Conservation (phyloP, 64 coral and sea anemone genomes). For the Pachyseris speciosa region DNA sequence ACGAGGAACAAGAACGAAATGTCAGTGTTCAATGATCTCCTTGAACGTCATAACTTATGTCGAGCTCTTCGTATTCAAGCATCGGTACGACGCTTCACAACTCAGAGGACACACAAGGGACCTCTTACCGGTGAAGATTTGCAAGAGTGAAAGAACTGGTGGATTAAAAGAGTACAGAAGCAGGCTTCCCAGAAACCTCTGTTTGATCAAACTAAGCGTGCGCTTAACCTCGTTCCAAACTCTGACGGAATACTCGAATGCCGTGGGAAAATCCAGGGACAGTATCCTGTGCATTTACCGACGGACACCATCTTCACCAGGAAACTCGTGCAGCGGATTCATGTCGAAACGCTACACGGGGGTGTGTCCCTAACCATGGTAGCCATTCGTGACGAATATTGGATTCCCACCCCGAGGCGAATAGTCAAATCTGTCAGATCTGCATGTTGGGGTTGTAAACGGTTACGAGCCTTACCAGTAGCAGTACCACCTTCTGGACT, state of each 20-base stretch:
- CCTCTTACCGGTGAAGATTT: slow-evolving; percentile 46
- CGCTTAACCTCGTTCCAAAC: slow-evolving; percentile 21
- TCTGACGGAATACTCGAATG: slow-evolving; percentile 45
- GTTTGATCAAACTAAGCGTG: slow-evolving; percentile 4
- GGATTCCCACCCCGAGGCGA: slow-evolving; percentile 44
- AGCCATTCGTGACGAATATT: too few species aligned
- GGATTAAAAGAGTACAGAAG: too few species aligned
- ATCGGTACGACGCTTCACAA: slow-evolving; percentile 32
- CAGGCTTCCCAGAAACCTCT: slow-evolving; percentile 17
- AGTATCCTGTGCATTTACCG: slow-evolving; percentile 34
- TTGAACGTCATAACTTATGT: background rate
- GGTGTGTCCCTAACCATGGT: slow-evolving; percentile 41
- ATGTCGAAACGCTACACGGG: slow-evolving; percentile 50
- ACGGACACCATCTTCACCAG: slow-evolving; percentile 20
- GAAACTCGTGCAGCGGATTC: slow-evolving; percentile 26
- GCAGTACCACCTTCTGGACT: too few species aligned
- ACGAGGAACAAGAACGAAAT: slow-evolving; percentile 1
- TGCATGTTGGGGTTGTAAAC: too few species aligned
- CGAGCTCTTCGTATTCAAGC: slow-evolving; percentile 9
- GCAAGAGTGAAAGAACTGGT: slow-evolving; percentile 22
- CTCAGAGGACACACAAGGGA: slow-evolving; percentile 33
- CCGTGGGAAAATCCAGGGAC: slow-evolving; percentile 27
- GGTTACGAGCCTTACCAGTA: too few species aligned
- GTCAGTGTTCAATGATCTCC: slow-evolving; percentile 30
- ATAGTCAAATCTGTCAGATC: slow-evolving; percentile 51